Conservation (phyloP, 2,888 invertebrate species). For the Papilio elwesi region DNA sequence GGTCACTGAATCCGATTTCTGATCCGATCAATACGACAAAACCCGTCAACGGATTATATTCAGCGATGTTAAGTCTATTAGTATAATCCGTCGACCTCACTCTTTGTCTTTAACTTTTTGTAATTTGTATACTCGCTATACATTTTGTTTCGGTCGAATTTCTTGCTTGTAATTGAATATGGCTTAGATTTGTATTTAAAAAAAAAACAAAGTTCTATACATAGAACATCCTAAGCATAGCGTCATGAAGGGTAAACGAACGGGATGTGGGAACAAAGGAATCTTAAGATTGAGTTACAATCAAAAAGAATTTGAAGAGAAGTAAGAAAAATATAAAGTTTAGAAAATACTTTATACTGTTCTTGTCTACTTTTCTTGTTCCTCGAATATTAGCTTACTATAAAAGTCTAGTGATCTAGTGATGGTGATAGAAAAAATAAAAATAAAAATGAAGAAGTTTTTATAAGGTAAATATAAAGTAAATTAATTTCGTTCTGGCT, state of each 20-base stretch:
- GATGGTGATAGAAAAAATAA: too few species aligned
- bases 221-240: background rate
- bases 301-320: too few species aligned
- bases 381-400: too few species aligned
- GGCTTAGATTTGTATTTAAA: background rate
- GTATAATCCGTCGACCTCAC: conserved; percentile 15
- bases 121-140: background rate
- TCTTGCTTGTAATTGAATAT: too few species aligned
- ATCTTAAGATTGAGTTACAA: background rate
- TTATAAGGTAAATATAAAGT: too few species aligned
- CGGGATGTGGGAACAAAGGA: background rate
- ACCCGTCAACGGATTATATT: conserved; percentile 15
- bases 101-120: conserved; percentile 12
- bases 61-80: conserved; percentile 20
- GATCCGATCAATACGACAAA: conserved; percentile 14
- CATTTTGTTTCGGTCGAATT: conserved; percentile 4
- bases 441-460: too few species aligned
- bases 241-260: background rate
- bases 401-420: too few species aligned
- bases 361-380: too few species aligned
- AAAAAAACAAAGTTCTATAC: background rate
- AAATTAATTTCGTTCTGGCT: too few species aligned
- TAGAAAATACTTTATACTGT: too few species aligned
- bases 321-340: too few species aligned
- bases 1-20: conserved; percentile 11